phyloP scores from a whole-genome alignment of 2,888 invertebrate genomes.

The Pseudococcus jackbeardsleyi region DNA sequence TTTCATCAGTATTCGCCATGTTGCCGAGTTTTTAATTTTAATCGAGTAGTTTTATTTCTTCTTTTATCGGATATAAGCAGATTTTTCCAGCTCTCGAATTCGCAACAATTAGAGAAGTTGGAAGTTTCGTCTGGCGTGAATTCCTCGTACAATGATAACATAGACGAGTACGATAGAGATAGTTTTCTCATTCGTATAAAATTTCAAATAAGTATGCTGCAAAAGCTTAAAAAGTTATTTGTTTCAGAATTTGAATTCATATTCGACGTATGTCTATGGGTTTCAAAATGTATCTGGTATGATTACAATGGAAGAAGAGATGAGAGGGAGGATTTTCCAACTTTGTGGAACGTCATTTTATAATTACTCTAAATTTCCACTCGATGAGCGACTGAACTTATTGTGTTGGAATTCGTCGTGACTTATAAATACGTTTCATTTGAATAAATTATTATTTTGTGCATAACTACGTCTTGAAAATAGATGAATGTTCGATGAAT shows the following conservation, averaged over 20 bases:
- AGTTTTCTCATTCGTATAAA: background rate
- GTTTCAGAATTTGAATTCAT: background rate
- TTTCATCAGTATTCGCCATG: background rate
- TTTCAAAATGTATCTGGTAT: background rate
- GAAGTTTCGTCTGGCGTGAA: background rate
- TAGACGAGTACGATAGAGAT: background rate
- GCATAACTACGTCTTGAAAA: background rate
- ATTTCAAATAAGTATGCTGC: background rate
- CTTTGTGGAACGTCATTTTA: background rate
- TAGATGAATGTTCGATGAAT: constrained; percentile 24
- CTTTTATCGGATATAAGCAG: background rate
- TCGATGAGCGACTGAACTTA: background rate
- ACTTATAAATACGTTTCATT: background rate
- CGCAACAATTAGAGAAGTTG: background rate
- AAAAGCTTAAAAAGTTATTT: background rate
- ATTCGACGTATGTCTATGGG: background rate
- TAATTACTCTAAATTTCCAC: background rate
- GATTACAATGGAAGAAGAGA: background rate
- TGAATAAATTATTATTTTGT: constrained; percentile 28
- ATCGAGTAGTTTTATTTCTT: background rate
- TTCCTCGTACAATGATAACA: background rate
- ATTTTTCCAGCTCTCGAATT: background rate
- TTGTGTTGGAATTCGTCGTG: background rate
- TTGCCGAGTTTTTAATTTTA: background rate
- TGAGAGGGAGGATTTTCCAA: background rate